Percentiles rank a stretch among this genome's conserved stretches.
Evolutionary conservation across 2,797 vertebrate genomes (phyloP).

Genomic region (Silurus aristotelis): DNA sequence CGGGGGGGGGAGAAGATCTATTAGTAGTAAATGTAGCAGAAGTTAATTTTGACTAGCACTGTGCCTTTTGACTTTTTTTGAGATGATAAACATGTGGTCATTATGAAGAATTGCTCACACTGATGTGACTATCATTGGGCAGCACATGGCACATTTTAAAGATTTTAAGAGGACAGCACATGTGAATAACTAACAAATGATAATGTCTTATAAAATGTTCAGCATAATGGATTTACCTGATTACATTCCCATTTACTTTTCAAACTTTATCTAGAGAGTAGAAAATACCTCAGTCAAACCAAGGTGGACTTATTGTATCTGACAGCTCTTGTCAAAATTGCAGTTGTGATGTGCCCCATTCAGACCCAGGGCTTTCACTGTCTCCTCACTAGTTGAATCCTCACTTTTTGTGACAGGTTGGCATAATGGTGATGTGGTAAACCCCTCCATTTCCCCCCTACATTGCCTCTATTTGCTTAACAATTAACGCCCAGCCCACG

Average conservation of each 20-base stretch:
- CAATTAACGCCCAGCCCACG: slow-evolving; percentile 84
- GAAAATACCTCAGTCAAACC: slow-evolving; percentile 3
- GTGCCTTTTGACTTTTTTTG: neutral
- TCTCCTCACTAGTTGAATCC: slow-evolving; percentile 80
- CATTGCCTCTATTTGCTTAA: slow-evolving; percentile 78
- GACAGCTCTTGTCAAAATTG: slow-evolving; percentile 37
- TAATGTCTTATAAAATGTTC: slow-evolving; percentile 10
- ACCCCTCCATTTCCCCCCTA: slow-evolving; percentile 60
- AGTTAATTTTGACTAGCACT: neutral
- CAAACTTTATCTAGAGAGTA: slow-evolving; percentile 4
- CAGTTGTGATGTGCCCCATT: slow-evolving; percentile 19
- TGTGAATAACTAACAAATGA: neutral
- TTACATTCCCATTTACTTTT: slow-evolving; percentile 5
- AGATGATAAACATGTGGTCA: neutral
- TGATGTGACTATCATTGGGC: neutral
- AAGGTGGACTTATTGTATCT: slow-evolving; percentile 10
- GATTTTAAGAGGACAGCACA: neutral
- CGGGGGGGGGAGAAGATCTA: too few species aligned
- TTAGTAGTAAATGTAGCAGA: neutral
- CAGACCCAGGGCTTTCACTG: slow-evolving; percentile 22
- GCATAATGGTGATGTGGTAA: slow-evolving; percentile 70
- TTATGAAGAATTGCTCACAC: neutral
- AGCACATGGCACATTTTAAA: neutral
- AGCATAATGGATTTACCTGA: neutral
- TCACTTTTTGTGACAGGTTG: slow-evolving; percentile 80